Percentiles rank a stretch among this genome's conserved stretches.
Evolutionary conservation across 1,140 invertebrate species (phyloP).

Genomic region (Drosophila eugracilis): DNA sequence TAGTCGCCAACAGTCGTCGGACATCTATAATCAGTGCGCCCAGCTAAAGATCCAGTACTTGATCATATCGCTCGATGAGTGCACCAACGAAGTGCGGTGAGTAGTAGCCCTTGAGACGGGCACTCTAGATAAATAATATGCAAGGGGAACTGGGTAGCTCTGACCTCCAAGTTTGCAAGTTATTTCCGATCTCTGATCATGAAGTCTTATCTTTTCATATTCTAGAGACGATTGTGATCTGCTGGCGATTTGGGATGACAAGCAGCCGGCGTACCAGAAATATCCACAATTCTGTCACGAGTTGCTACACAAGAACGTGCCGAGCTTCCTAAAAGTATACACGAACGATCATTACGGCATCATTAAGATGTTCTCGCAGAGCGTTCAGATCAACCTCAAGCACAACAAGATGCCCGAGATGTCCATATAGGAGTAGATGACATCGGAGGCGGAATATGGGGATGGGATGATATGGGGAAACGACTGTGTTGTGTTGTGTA

Average conservation of each 20-base stretch:
- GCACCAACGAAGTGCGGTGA: constrained; percentile 75
- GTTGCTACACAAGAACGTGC: constrained; percentile 77
- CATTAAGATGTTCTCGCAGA: constrained; percentile 84
- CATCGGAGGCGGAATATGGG: constrained; percentile 4
- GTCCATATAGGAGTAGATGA: constrained; percentile 58
- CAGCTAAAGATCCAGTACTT: constrained; percentile 83
- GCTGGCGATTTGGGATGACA: constrained; percentile 80
- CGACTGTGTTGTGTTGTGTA: constrained; percentile 47
- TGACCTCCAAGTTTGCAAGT: no score
- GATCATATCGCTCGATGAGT: constrained; percentile 78
- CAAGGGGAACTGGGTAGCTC: background rate
- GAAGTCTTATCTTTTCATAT: background rate
- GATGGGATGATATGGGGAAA: constrained; percentile 4
- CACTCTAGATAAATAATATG: no score
- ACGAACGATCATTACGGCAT: constrained; percentile 78
- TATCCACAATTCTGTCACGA: constrained; percentile 84
- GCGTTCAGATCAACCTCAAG: constrained; percentile 82
- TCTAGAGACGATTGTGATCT: constrained; percentile 78
- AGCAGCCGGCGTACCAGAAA: constrained; percentile 78
- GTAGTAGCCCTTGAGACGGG: constrained; percentile 6
- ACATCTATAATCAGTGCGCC: constrained; percentile 82
- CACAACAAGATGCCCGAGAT: constrained; percentile 82
- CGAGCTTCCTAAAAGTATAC: constrained; percentile 82
- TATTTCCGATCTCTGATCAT: no score
- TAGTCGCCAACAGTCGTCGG: constrained; percentile 82